Percentiles rank a stretch among this genome's conserved stretches.
phyloP scores from a whole-genome alignment of 92 coral and sea anemone species.

The Heteractis magnifica region DNA sequence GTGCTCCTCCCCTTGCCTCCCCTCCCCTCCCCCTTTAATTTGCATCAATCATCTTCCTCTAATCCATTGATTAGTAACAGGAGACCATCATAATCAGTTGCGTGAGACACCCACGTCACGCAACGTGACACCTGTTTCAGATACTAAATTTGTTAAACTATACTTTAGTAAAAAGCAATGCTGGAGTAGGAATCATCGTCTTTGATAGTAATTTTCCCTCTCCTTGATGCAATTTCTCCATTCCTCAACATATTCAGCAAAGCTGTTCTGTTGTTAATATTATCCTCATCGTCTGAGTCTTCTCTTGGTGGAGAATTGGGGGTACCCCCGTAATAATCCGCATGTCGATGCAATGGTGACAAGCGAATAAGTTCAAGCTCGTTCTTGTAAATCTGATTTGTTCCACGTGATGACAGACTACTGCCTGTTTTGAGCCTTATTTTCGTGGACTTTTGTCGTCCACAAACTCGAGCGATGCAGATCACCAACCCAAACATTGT shows the following conservation, averaged over 20 bases:
- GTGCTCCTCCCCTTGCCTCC: no score
- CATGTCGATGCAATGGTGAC: conserved; percentile 38
- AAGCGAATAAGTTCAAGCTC: conserved; percentile 36
- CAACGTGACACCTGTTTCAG: no score
- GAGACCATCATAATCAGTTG: background rate
- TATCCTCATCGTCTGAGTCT: conserved; percentile 40
- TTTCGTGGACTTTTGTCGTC: conserved; percentile 30
- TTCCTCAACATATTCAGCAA: conserved; percentile 28
- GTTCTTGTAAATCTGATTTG: conserved; percentile 23
- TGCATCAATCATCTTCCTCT: no score
- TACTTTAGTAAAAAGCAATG: conserved; percentile 46
- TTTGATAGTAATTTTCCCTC: conserved; percentile 46
- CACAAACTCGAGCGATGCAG: conserved; percentile 40
- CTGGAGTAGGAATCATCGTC: conserved; percentile 64
- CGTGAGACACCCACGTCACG: no score
- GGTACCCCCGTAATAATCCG: conserved; percentile 58
- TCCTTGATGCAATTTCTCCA: conserved; percentile 25
- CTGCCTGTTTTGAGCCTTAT: conserved; percentile 19
- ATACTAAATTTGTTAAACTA: background rate
- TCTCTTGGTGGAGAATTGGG: conserved; percentile 17
- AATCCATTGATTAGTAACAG: background rate
- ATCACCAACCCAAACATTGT: conserved; percentile 49
- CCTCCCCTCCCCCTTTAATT: no score
- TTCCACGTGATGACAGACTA: conserved; percentile 28
- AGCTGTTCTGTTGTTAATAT: conserved; percentile 25